Conservation (phyloP, 2,888 invertebrate species). For the Zelleria hepariella region DNA sequence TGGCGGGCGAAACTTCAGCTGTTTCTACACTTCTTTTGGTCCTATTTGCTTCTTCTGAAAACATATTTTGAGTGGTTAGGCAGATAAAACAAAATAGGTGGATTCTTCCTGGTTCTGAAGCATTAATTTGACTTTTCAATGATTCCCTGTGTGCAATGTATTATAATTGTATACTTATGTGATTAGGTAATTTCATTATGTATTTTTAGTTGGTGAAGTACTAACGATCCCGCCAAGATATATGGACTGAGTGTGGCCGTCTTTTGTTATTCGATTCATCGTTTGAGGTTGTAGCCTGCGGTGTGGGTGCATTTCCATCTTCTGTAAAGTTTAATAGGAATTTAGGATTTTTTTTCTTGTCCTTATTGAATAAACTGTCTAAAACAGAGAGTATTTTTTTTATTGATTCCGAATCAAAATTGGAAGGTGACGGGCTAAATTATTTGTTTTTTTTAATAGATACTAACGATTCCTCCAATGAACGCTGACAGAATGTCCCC, state of each 20-base stretch:
- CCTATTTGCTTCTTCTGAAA: not conserved
- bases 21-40: not conserved
- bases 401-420: too few relatives aligned
- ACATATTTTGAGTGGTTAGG: not conserved
- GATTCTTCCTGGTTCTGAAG: too few relatives aligned
- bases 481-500: not conserved
- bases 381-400: too few relatives aligned
- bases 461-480: not conserved
- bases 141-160: too few relatives aligned
- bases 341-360: too few relatives aligned
- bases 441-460: not conserved
- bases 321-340: not conserved
- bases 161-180: too few relatives aligned
- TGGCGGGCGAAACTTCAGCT: not conserved
- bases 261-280: not conserved
- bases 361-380: too few relatives aligned
- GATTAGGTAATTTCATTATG: too few relatives aligned
- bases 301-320: not conserved
- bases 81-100: not conserved
- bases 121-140: too few relatives aligned
- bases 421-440: too few relatives aligned
- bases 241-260: not conserved
- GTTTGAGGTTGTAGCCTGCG: not conserved
- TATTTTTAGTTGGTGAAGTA: too few relatives aligned
- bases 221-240: not conserved